These are phyloP conservation scores for Aplidium turbinatum DNA, from an alignment of 23 tunicate species.

Conservation along the genomic window DNA sequence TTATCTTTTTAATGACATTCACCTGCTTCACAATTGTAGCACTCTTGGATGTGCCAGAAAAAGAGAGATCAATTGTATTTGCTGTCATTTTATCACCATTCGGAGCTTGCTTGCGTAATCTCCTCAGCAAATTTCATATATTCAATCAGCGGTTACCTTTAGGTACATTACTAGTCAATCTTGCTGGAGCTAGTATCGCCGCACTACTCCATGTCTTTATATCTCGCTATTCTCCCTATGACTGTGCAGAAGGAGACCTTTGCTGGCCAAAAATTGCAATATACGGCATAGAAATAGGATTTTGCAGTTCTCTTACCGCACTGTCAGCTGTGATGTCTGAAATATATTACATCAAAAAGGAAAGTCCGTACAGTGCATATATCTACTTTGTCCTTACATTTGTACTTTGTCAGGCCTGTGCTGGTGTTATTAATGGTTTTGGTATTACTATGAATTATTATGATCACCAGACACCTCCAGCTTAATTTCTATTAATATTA, in stretches of 20 bases:
- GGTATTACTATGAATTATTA: background rate
- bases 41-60: slow-evolving; percentile 11
- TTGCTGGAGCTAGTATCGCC: background rate
- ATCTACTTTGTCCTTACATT: background rate
- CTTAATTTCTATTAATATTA: too few relatives aligned
- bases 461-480: background rate
- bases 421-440: slow-evolving; percentile 11
- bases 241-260: background rate
- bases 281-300: slow-evolving; percentile 8
- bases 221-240: background rate
- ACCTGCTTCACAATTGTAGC: background rate
- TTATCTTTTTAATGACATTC: background rate
- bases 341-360: background rate
- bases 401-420: background rate
- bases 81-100: slow-evolving; percentile 22
- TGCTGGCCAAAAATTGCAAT: slow-evolving; percentile 5
- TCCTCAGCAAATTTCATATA: background rate
- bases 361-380: background rate
- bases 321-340: slow-evolving; percentile 1
- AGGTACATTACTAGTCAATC: slow-evolving; percentile 10
- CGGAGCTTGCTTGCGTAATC: slow-evolving; percentile 16
- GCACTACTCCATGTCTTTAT: slow-evolving; percentile 8
- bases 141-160: slow-evolving; percentile 3
- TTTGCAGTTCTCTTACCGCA: slow-evolving; percentile 20
- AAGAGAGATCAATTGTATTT: slow-evolving; percentile 1